Conservation (phyloP, 1,140 invertebrate genomes). For the Zaprionus lachaisei region DNA sequence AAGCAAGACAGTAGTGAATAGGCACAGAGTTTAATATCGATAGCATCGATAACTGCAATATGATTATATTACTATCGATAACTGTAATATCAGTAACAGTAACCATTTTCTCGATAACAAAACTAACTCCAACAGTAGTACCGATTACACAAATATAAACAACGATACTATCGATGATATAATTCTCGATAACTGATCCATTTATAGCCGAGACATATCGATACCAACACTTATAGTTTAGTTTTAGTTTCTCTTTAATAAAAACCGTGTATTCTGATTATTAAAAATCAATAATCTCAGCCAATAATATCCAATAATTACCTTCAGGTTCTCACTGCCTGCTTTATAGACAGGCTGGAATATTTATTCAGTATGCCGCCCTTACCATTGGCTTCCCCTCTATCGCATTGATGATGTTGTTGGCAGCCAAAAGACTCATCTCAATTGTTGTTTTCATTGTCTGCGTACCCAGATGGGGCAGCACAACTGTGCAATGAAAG, state of each 20-base stretch:
- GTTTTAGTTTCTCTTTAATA: neutral
- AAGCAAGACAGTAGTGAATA: conserved; percentile 84
- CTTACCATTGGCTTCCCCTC: conserved; percentile 88
- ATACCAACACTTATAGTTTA: no score
- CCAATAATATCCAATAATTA: neutral
- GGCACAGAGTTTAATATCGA: neutral
- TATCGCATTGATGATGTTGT: conserved; percentile 92
- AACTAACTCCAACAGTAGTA: no score
- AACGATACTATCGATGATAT: no score
- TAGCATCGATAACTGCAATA: neutral
- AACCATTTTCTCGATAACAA: no score
- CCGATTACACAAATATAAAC: no score
- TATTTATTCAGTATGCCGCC: conserved; percentile 75
- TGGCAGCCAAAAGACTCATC: conserved; percentile 91
- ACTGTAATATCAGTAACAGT: no score
- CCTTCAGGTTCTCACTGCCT: neutral
- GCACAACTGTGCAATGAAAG: conserved; percentile 87
- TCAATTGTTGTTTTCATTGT: conserved; percentile 90
- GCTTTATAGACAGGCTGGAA: neutral
- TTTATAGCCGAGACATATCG: no score
- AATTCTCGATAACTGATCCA: no score
- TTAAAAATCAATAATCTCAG: no score
- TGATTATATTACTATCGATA: no score
- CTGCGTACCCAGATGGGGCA: conserved; percentile 95
- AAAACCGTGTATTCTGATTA: neutral